Base-by-base conservation (phyloP, 1,140 invertebrate species). In the Drosophila fuyamai region DNA sequence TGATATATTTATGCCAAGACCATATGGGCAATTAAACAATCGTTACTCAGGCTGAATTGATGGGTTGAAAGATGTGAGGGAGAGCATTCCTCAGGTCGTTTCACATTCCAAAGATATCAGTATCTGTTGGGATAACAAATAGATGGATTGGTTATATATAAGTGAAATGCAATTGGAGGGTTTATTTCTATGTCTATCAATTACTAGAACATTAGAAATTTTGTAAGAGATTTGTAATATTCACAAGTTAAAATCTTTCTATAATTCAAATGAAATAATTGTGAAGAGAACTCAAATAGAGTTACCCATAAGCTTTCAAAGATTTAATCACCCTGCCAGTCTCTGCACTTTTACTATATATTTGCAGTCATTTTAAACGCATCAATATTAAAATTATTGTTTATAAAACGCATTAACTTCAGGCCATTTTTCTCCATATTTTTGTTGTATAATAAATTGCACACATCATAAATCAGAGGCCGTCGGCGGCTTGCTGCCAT, bases 381-480 rank as follows among this genome's bases (percentile, higher is more conserved):
- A 40, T 51, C 53, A 57, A 62, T 72, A 44, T 46, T 27, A 18
- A 38, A 53, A 58, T n/a, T 55, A 56, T 58, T 79, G 48, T 81
- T 77, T 85, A 70, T 74, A 13, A 68, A 74, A 68, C 36, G 58
- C 29, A 68, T 76, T 86, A 59, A 63, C 55, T 57, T 57, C 58
- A 53, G 50, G n/a, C 53, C 38, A 50, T 70, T 76, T 74, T 76
- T 57, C 55, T 63, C 18, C 44, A 27, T 57, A 41, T 71, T 63
- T 73, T 59, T 68, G 0, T 32, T 32, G 29, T 72, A 73, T 88
- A 76, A 86, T 79, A 82, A 82, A 88, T 88, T 63, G 55, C 76
- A 82, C 82, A 88, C 62, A 86, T 76, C 76, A 86, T 88, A 86
- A 86, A 86, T 86, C 82, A 86, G 76, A 48, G 14, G 54, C 56